Base-by-base conservation (phyloP, 2,888 invertebrate genomes). In the Dioctria rufipes region DNA sequence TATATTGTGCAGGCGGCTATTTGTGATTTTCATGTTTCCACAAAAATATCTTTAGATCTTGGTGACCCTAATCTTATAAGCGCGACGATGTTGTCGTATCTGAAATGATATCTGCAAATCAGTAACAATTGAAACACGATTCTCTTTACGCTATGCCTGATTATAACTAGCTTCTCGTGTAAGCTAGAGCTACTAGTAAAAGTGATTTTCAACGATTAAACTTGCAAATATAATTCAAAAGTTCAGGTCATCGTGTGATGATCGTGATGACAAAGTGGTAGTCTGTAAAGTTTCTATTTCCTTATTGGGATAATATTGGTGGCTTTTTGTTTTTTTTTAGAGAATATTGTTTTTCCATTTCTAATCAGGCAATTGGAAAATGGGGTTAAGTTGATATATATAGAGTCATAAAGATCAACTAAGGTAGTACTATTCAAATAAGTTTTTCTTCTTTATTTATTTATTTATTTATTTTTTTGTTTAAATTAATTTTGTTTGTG, bases 221-320 rank as follows among this genome's bases (percentile, higher is more conserved):
- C 25, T 42, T 49, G n/a, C 43, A 25, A 25, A 25, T 25, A 25
- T 75, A 42, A 60, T 42, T 60, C 42, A 37, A 61, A 60, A 37
- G 75, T 42, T 75, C 61, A 43, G 75, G 75, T 75, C 75, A 75
- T 6, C 61, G 42, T 75, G 75, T 75, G 75, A 75, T 43, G 75
- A 75, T 75, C 75, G 75, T 75, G 75, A 75, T 75, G 60, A 71
- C 75, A 60, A 58, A 75, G 61, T 75, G 75, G 61, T 75, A 75
- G 42, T 42, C 42, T 42, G 75, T 9, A 46, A 60, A 60, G 42
- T 75, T 75, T 51, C 13, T 39, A 75, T 60, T 60, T 58, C 58
- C 75, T 75, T 75, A 60, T 61, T n/a, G 51, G 58, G 40, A 46
- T 37, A 11, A 49, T 67, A 73, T 73, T 25, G 25, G 25, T 25